phyloP scores from a whole-genome alignment of 1,140 invertebrate genomes.

The Chironomus tepperi region DNA sequence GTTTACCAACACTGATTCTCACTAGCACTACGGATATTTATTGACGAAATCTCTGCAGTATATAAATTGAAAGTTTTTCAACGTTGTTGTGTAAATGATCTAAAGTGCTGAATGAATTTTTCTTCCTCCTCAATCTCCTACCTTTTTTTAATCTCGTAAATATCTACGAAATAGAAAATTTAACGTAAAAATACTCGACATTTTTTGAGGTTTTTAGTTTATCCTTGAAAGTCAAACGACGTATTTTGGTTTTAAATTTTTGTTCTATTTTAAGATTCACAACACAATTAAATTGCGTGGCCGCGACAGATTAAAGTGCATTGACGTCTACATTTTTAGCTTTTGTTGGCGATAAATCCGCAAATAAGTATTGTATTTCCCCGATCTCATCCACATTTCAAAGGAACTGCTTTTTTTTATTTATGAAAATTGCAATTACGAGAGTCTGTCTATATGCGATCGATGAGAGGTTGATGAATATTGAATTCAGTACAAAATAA shows the following conservation, averaged over 20 bases:
- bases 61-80: too few relatives aligned
- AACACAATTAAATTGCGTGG: background rate
- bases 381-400: too few relatives aligned
- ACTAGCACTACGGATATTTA: too few relatives aligned
- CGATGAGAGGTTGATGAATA: background rate
- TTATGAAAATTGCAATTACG: background rate
- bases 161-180: background rate
- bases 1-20: too few relatives aligned
- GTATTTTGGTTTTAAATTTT: too few relatives aligned
- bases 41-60: too few relatives aligned
- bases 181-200: background rate
- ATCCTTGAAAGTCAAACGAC: background rate
- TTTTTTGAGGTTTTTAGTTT: conserved; percentile 4
- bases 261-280: too few relatives aligned
- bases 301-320: conserved; percentile 6
- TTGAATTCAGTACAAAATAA: background rate
- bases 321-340: background rate
- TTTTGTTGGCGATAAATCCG: background rate
- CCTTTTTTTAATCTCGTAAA: background rate
- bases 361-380: too few relatives aligned
- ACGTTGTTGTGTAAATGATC: too few relatives aligned
- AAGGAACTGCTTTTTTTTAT: background rate
- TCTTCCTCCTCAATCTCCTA: background rate
- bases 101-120: conserved; percentile 8
- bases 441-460: background rate